phyloP scores from a whole-genome alignment of 2,888 invertebrate genomes.

The Drosophila eohydei region DNA sequence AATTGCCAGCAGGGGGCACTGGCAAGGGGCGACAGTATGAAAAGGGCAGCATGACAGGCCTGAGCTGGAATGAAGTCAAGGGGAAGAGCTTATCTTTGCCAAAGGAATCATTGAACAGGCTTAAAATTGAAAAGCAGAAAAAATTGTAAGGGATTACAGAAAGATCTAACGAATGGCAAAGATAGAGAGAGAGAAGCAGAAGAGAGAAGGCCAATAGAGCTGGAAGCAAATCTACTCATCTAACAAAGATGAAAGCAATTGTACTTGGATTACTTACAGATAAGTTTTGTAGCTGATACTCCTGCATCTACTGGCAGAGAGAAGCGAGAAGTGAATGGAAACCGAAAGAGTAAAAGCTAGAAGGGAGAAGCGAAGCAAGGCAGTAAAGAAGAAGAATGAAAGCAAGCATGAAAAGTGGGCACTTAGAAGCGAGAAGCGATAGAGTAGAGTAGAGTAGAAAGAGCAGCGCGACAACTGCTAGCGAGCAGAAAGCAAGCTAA shows the following conservation, averaged over 20 bases:
- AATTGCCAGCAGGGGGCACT: slow-evolving; percentile 40
- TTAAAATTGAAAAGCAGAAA: background rate
- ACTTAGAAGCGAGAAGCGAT: background rate
- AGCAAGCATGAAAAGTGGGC: too few species aligned
- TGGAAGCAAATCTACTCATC: background rate
- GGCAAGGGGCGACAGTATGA: background rate
- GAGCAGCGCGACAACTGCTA: background rate
- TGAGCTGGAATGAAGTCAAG: slow-evolving; percentile 4
- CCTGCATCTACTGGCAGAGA: background rate
- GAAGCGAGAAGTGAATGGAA: background rate
- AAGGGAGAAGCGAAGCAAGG: background rate
- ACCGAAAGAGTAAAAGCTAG: background rate
- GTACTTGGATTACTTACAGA: background rate
- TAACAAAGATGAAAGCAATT: background rate
- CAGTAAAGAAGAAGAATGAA: too few species aligned
- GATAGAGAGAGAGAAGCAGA: too few species aligned
- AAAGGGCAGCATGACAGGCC: background rate
- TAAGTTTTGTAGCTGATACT: background rate
- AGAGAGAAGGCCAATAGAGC: background rate
- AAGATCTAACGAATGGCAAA: background rate
- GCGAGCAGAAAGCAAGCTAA: background rate
- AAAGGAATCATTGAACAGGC: slow-evolving; percentile 26
- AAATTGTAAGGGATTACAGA: background rate
- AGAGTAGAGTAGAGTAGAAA: background rate
- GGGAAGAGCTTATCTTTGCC: slow-evolving; percentile 6